Conservation (phyloP, 1,140 invertebrate genomes). For the Yoshiicerus persimilis region DNA sequence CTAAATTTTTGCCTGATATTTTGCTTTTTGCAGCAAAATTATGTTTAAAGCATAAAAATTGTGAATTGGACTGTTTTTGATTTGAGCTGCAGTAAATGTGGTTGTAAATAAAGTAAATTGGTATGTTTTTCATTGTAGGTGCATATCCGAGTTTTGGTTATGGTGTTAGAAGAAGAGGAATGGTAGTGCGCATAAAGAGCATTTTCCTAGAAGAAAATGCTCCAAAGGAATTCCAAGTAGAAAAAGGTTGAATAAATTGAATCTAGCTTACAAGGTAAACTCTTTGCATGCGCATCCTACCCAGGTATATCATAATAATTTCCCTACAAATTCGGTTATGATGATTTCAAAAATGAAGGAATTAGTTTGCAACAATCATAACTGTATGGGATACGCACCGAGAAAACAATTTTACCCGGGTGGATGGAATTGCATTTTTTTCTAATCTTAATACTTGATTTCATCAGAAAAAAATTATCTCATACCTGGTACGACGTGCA, state of each 20-base stretch:
- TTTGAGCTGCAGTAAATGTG: not conserved
- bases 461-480: too few relatives aligned
- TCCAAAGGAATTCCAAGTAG: not conserved
- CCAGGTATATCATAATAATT: not conserved
- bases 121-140: not conserved
- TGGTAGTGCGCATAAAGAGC: not conserved
- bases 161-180: not conserved
- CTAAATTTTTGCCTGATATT: too few relatives aligned
- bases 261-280: not conserved
- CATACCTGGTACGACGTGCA: too few relatives aligned
- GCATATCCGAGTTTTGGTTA: too few relatives aligned
- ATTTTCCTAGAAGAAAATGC: not conserved
- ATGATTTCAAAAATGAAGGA: too few relatives aligned
- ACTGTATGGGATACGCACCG: not conserved
- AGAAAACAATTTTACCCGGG: too few relatives aligned
- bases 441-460: too few relatives aligned
- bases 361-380: not conserved
- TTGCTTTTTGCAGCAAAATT: too few relatives aligned
- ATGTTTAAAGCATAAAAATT: too few relatives aligned
- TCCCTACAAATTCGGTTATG: not conserved
- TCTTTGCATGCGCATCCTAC: not conserved
- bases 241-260: not conserved
- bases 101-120: not conserved
- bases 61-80: too few relatives aligned
- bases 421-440: too few relatives aligned